phyloP scores from a whole-genome alignment of 2,888 invertebrate species.

The Eilema caniola region DNA sequence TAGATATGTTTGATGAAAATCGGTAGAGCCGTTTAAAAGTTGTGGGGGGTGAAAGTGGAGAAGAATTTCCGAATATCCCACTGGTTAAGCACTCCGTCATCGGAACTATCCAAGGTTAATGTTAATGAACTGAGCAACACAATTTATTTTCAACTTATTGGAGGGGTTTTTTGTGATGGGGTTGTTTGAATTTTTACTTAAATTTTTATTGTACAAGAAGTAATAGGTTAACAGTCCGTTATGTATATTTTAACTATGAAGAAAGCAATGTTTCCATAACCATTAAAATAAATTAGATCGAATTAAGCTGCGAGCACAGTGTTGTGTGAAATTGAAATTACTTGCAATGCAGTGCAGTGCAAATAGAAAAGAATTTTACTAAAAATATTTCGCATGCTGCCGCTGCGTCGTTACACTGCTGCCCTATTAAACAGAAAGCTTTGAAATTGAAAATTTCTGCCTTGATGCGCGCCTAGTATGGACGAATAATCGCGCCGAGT shows the following conservation, averaged over 20 bases:
- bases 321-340: slow-evolving; percentile 59
- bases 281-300: slow-evolving; percentile 55
- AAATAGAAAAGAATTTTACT: slow-evolving; percentile 65
- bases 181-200: too few relatives aligned
- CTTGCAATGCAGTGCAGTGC: slow-evolving; percentile 42
- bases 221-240: background rate
- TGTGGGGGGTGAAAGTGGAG: too few relatives aligned
- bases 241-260: background rate
- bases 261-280: background rate
- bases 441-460: slow-evolving; percentile 59
- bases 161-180: too few relatives aligned
- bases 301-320: slow-evolving; percentile 57
- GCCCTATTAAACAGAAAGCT: slow-evolving; percentile 60
- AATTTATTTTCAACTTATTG: too few relatives aligned
- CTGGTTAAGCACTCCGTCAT: too few relatives aligned
- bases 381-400: slow-evolving; percentile 62
- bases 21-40: too few relatives aligned
- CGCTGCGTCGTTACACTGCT: slow-evolving; percentile 47
- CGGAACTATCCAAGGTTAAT: too few relatives aligned
- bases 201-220: background rate
- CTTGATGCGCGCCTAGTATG: slow-evolving; percentile 51
- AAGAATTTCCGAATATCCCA: too few relatives aligned
- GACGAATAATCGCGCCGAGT: slow-evolving; percentile 53
- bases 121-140: too few relatives aligned
- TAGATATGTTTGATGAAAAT: too few relatives aligned